Conservation (phyloP, 2,797 vertebrate species). For the Phrynocephalus guinanensis region DNA sequence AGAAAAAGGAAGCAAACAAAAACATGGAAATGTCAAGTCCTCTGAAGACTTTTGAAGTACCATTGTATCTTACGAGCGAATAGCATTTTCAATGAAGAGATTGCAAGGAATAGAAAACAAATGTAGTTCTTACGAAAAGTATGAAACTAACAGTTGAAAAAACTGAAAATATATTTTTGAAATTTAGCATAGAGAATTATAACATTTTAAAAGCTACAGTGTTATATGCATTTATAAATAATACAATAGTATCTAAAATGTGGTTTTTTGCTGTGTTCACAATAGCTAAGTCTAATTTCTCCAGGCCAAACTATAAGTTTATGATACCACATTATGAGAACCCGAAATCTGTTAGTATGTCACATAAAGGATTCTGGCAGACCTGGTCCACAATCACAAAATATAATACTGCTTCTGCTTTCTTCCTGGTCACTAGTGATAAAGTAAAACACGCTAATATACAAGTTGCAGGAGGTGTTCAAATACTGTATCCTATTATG, state of each 20-base stretch:
- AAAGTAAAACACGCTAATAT: too few relatives aligned
- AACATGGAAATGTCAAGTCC: constrained; percentile 29
- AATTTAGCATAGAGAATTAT: neutral
- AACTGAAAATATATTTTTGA: neutral
- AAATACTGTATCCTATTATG: too few relatives aligned
- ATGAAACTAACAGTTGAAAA: neutral
- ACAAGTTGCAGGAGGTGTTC: too few relatives aligned
- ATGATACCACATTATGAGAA: too few relatives aligned
- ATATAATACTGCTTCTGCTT: too few relatives aligned
- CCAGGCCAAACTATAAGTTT: too few relatives aligned
- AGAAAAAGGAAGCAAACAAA: constrained; percentile 35
- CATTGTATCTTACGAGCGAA: neutral
- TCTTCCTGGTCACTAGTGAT: too few relatives aligned
- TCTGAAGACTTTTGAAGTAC: neutral
- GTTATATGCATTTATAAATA: neutral
- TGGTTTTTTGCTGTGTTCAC: neutral
- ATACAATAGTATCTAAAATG: neutral
- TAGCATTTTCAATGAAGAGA: neutral
- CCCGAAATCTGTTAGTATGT: too few relatives aligned
- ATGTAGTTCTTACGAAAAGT: neutral
- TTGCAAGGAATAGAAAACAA: neutral
- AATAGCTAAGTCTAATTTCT: neutral
- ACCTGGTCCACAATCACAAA: too few relatives aligned
- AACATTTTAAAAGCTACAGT: neutral
- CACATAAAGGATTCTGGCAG: too few relatives aligned